Conservation (phyloP, 2,113 vertebrate genomes). For the Lophura nycthemera region DNA sequence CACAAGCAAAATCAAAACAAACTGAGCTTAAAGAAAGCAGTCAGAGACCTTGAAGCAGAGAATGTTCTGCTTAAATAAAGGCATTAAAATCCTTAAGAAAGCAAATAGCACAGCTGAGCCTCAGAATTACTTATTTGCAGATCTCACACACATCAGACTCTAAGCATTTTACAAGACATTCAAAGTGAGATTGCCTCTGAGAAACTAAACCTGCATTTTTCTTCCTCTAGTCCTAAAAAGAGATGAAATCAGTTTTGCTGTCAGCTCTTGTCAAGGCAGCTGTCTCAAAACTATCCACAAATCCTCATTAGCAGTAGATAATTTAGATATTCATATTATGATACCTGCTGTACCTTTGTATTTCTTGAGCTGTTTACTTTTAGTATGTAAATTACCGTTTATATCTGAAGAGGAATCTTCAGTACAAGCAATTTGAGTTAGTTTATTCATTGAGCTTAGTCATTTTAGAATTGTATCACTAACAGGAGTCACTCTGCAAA, state of each 20-base stretch:
- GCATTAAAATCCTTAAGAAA: constrained; percentile 5
- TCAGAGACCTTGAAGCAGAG: not conserved
- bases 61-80: constrained; percentile 14
- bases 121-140: not conserved
- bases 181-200: not conserved
- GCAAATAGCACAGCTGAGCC: not conserved
- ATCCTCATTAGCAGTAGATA: not conserved
- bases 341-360: not conserved
- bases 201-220: not conserved
- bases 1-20: constrained; percentile 8
- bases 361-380: not conserved
- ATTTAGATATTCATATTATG: not conserved
- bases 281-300: not conserved
- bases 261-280: not conserved
- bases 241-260: not conserved
- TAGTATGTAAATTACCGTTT: not conserved
- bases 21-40: not conserved
- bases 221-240: not conserved
- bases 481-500: not conserved
- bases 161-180: not conserved
- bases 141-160: not conserved
- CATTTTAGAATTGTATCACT: not conserved
- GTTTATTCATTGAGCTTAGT: not conserved
- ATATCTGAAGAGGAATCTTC: not conserved
- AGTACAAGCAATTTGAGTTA: not conserved